Evolutionary conservation across 30 jellyfish, hydroid and myxozoan genomes (phyloP).

Genomic region (Mastigias papua): DNA sequence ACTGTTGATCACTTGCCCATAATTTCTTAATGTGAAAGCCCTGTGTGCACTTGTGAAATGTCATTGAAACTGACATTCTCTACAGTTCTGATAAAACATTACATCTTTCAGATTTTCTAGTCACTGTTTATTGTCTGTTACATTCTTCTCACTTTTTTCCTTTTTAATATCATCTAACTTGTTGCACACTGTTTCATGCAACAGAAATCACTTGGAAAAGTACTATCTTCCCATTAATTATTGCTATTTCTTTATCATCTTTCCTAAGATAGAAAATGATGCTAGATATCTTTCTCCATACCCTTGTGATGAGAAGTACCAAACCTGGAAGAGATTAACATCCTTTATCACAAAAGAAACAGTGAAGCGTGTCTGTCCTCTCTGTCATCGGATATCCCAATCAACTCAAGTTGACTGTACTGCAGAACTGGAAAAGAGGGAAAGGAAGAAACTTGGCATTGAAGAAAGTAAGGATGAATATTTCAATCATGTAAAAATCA

Average conservation of each 20-base stretch:
- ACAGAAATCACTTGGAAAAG: no score
- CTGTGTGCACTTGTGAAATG: no score
- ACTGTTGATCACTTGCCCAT: no score
- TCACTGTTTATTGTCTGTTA: no score
- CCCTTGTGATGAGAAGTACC: slow-evolving; percentile 71
- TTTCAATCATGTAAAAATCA: slow-evolving; percentile 25
- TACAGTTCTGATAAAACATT: no score
- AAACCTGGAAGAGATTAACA: slow-evolving; percentile 71
- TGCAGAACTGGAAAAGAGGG: slow-evolving; percentile 41
- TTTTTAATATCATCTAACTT: no score
- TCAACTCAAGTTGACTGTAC: slow-evolving; percentile 77
- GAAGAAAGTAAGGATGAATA: background rate
- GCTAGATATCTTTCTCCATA: slow-evolving; percentile 78
- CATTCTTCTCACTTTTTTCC: no score
- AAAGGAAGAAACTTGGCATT: slow-evolving; percentile 25
- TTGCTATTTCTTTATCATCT: background rate
- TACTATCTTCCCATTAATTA: no score
- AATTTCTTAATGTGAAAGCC: no score
- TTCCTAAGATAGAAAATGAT: slow-evolving; percentile 43
- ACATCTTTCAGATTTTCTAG: no score
- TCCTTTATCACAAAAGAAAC: slow-evolving; percentile 48
- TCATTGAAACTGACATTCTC: no score
- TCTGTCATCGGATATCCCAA: slow-evolving; percentile 60
- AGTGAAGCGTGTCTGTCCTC: slow-evolving; percentile 73
- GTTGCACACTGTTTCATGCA: no score